A percentile compares a stretch with the other conserved stretches of the same genome.
Conservation (phyloP, 2,113 vertebrate species). For the Tachycineta bicolor region DNA sequence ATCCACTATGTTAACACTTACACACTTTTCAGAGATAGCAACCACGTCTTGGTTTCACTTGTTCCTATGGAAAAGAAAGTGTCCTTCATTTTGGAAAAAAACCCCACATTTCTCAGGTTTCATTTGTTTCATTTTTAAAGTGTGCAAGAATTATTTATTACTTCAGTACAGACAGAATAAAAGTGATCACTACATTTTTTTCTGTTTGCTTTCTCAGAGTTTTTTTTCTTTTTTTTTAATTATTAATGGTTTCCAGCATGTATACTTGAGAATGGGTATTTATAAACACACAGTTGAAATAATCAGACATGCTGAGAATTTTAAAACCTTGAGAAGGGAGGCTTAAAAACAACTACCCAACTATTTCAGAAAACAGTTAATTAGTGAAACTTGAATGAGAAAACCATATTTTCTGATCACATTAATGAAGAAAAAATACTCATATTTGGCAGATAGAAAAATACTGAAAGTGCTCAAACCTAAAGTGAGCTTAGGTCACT, state of each 20-base stretch:
- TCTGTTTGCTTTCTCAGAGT: background rate
- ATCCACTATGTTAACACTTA: background rate
- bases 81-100: background rate
- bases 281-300: background rate
- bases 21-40: background rate
- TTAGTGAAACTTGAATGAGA: background rate
- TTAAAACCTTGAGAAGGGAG: background rate
- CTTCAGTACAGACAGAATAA: background rate
- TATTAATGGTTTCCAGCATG: background rate
- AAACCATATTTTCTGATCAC: background rate
- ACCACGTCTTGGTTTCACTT: background rate
- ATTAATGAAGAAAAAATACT: background rate
- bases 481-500: background rate
- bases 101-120: fast-evolving
- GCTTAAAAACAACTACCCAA: background rate
- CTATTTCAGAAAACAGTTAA: background rate
- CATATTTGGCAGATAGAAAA: fast-evolving
- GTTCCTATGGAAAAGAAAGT: fast-evolving
- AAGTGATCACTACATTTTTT: background rate
- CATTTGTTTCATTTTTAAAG: background rate
- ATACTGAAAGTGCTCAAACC: background rate
- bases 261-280: background rate
- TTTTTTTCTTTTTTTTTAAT: background rate
- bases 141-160: background rate
- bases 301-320: background rate